Base-by-base conservation (phyloP, 2,113 vertebrate genomes). In the Hippocampus comes region DNA sequence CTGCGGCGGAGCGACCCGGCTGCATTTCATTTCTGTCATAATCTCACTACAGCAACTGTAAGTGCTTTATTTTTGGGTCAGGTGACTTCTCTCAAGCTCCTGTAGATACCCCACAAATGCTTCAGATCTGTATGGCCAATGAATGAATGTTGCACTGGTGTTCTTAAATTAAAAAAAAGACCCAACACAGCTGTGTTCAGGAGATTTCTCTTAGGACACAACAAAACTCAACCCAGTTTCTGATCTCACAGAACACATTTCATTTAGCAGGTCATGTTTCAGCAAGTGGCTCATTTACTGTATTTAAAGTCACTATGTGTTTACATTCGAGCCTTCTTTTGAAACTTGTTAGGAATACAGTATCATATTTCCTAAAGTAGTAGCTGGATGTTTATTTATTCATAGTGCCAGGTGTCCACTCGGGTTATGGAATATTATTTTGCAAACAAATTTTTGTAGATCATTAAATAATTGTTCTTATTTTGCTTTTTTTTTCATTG, bases 21-120 rank as follows among this genome's bases (percentile, higher is more conserved):
- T 85, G 75, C 83, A 84, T 82, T 79, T 53, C 81, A 80, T 84
- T 74, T 71, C 86, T 79, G 71, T 78, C 79, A 72, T 81, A 46
- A 76, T 64, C 72, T 86, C 65, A 0, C 74, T 84, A 38, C 34
- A 38, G 34, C 34, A 83, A 72, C 84, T 42, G 23, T 69, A 38
- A 38, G 34, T 25, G 34, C 49, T 43, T 75, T 88, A 89, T 85
- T 89, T 89, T 82, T 79, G 84, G 64, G 82, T 69, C 67, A 38
- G 15, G 72, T 77, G 79, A 81, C 74, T 79, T 76, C 49, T 57
- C 71, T 77, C 5, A 43, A 72, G 60, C 75, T 72, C 55, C 68
- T 71, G 42, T 71, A 59, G 5, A 23, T 69, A 5, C 53, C n/a
- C 14, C 41, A 43, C 11, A 20, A 46, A 41, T 42, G 63, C 15